Percentiles rank a stretch among this genome's conserved stretches.
Evolutionary conservation across 2,113 vertebrate genomes (phyloP).

Genomic region (Cariama cristata): DNA sequence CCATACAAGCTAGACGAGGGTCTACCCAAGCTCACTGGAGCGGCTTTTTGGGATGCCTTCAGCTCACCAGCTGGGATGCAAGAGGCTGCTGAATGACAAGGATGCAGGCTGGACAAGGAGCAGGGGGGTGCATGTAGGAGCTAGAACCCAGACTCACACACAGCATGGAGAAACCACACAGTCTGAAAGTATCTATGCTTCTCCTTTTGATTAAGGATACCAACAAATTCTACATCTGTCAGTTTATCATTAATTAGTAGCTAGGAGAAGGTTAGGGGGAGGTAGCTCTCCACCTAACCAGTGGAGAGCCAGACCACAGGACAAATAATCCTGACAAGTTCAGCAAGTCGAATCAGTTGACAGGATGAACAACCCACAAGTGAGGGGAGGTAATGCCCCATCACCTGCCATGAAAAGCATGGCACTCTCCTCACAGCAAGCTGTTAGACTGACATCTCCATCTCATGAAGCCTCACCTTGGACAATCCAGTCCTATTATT

Average conservation of each 20-base stretch:
- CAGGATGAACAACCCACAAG: neutral
- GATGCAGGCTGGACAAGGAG: neutral
- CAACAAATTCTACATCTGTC: neutral
- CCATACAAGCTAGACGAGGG: neutral
- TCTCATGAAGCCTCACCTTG: rapidly evolving
- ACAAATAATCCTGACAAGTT: neutral
- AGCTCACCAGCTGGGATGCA: rapidly evolving
- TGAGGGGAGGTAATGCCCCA: neutral
- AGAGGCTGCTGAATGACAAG: neutral
- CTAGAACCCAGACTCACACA: neutral
- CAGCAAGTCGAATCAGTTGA: neutral
- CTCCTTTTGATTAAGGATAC: neutral
- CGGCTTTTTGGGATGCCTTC: neutral
- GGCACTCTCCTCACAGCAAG: neutral
- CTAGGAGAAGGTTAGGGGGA: neutral
- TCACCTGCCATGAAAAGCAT: neutral
- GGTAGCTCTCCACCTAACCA: neutral
- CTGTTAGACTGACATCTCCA: neutral
- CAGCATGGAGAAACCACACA: neutral
- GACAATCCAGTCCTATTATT: neutral
- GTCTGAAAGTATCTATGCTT: neutral
- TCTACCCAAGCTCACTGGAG: neutral
- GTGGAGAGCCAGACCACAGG: neutral
- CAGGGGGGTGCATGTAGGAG: rapidly evolving
- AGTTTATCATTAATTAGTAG: neutral